A percentile compares a stretch with the other conserved stretches of the same genome.
These are phyloP conservation scores for Xyrauchen texanus DNA, from an alignment of 2,113 vertebrate species.

Conservation along the genomic window DNA sequence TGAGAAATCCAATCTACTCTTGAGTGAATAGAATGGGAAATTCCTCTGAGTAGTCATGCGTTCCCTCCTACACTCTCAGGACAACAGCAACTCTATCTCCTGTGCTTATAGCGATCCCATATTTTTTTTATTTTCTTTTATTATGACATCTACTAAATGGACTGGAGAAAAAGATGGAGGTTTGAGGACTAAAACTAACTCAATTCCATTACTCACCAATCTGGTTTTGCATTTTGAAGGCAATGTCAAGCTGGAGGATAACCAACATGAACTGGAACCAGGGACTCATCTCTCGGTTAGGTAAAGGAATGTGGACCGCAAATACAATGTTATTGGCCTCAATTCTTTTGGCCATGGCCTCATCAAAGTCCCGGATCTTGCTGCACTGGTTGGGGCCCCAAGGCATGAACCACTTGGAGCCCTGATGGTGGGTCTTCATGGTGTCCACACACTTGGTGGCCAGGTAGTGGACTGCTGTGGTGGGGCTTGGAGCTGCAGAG, in stretches of 20 bases:
- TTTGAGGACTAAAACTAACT: background rate
- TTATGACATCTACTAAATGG: no score
- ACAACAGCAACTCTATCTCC: background rate
- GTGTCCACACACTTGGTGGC: constrained; percentile 91
- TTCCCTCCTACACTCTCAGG: background rate
- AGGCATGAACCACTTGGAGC: constrained; percentile 87
- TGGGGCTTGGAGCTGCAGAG: constrained; percentile 89
- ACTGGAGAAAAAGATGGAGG: no score
- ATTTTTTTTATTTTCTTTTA: no score
- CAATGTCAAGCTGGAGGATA: constrained; percentile 93
- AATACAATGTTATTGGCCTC: constrained; percentile 97
- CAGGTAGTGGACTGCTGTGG: constrained; percentile 79
- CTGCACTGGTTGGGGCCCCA: constrained; percentile 89
- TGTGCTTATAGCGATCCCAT: constrained; percentile 13
- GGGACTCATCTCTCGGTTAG: constrained; percentile 90
- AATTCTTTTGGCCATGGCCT: constrained; percentile 85
- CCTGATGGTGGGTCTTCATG: constrained; percentile 78
- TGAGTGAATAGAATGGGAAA: constrained; percentile 40
- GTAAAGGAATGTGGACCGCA: constrained; percentile 86
- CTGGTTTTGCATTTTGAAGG: constrained; percentile 89
- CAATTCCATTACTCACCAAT: constrained; percentile 81
- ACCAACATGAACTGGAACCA: constrained; percentile 99
- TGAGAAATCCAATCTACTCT: constrained; percentile 61
- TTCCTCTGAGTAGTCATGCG: constrained; percentile 47
- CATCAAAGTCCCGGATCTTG: constrained; percentile 85